Evolutionary conservation across 2,797 vertebrate genomes (phyloP), one percentile per base, ranked within the genome.

Genomic region (Pagetopsis macropterus): DNA sequence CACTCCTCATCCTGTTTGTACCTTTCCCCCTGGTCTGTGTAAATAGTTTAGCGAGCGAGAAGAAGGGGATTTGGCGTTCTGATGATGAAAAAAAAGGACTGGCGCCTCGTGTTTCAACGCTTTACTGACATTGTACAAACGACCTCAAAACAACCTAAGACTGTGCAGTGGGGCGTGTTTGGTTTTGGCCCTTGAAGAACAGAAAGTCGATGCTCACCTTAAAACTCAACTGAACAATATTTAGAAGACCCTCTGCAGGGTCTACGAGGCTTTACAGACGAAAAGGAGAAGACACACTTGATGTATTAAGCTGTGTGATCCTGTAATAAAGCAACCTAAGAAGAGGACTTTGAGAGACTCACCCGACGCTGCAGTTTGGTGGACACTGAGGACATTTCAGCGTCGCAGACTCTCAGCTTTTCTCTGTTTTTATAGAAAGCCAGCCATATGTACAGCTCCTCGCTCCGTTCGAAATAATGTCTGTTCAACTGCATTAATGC

Each of bases 41-140:
- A 94, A 93, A 94, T 94, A 94, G 50, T 68, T 76, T 78, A 63
- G 70, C 0, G 31, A 61, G 65, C n/a, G 61, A 61, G 69, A 59
- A 33, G 49, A 79, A 77, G 71, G 66, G 63, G 75, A 81, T 13
- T n/a, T 9, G 27, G 10, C 41, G 5, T 19, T 40, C 85, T 62
- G 65, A 75, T 60, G 71, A 63, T 44, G 54, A 60, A 12, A 27
- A 14, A 81, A 58, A 61, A 57, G 65, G 65, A 69, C 65, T 45
- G 70, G 63, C 0, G 21, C 46, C 54, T 61, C 44, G 66, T 58
- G 63, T 69, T 65, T 61, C 65, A 76, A 85, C 63, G 55, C 55
- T 81, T 56, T 9, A 51, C 17, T 31, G 84, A 73, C 67, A 16
- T 14, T 79, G 67, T 79, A 82, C 70, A 78, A 78, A 88, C 78